Evolutionary conservation across 2,797 vertebrate species (phyloP), one percentile per base, ranked within the genome.

Genomic region (Takifugu ocellatus): DNA sequence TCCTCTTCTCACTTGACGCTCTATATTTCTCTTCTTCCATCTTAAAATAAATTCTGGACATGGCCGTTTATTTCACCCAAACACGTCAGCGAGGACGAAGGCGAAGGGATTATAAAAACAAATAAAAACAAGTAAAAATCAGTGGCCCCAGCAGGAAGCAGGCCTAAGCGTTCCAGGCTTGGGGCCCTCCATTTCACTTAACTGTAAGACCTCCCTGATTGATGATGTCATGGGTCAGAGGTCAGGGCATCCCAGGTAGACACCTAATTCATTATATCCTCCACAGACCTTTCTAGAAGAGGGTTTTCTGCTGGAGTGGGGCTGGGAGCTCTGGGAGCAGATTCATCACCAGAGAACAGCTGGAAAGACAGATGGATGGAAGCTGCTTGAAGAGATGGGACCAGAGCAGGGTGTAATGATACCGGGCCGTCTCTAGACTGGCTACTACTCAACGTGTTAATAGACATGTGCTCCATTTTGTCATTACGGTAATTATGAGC

Each of bases 251-350:
- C 93, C 93, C 91, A 92, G 93, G 93, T 93, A 92, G 94, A 94
- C 91, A 92, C 93, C 94, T 95, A 94, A 95, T 97, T 95, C 94
- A 97, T 97, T 96, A 96, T 93, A 95, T 92, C 93, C 94, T 94
- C 90, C 90, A 87, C 84, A 92, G 92, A 86, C 88, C 77, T 92
- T 90, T 92, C 90, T 90, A 89, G 86, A 92, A 88, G 88, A 87
- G 84, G 87, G 92, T 89, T 93, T 90, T 87, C 93, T 87, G 88
- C 89, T 85, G 92, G 93, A 93, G 91, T 90, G 91, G 82, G 82
- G 84, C 91, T 87, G 89, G 88, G 88, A 39, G 90, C 92, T 93
- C 84, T 72, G 89, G 90, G 90, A 92, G 88, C 88, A 90, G 91
- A 95, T 94, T 92, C 92, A 92, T 96, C 93, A 93, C 60, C 46